Evolutionary conservation across 2,888 invertebrate genomes (phyloP).

Genomic region (Rhamnusium bicolor): DNA sequence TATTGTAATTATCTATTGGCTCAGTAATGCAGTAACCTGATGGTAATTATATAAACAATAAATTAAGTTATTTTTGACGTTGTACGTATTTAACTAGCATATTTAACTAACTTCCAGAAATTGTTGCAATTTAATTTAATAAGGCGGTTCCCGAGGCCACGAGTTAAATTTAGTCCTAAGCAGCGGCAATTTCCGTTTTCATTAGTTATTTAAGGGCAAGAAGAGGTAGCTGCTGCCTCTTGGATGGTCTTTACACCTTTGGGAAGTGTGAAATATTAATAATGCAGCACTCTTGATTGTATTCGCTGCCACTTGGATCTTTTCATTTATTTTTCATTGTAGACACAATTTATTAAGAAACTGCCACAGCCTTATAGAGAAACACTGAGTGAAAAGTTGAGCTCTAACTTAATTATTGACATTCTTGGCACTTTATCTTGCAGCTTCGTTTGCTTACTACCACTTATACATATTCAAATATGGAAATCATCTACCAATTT

Average conservation of each 20-base stretch:
- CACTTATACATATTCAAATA: slow-evolving; percentile 59
- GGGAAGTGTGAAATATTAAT: slow-evolving; percentile 54
- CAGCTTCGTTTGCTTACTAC: slow-evolving; percentile 51
- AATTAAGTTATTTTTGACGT: not conserved
- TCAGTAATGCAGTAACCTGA: no score
- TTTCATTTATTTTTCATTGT: slow-evolving; percentile 56
- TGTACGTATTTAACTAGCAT: not conserved
- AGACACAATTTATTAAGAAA: slow-evolving; percentile 58
- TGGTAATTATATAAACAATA: no score
- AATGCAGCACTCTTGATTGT: slow-evolving; percentile 60
- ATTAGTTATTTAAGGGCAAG: slow-evolving; percentile 13
- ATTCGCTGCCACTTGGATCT: slow-evolving; percentile 54
- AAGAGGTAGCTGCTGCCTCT: not conserved
- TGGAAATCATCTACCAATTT: slow-evolving; percentile 56
- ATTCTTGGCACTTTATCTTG: slow-evolving; percentile 49
- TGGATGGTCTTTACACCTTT: slow-evolving; percentile 16
- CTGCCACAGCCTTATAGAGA: slow-evolving; percentile 40
- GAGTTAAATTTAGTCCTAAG: slow-evolving; percentile 3
- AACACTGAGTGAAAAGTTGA: slow-evolving; percentile 57
- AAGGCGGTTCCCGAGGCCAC: not conserved
- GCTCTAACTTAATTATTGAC: slow-evolving; percentile 58
- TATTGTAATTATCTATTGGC: no score
- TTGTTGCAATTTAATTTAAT: slow-evolving; percentile 29
- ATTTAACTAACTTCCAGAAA: slow-evolving; percentile 7
- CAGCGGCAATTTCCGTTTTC: slow-evolving; percentile 29